phyloP scores from a whole-genome alignment of 2,888 invertebrate species.

The Hyalella azteca region DNA sequence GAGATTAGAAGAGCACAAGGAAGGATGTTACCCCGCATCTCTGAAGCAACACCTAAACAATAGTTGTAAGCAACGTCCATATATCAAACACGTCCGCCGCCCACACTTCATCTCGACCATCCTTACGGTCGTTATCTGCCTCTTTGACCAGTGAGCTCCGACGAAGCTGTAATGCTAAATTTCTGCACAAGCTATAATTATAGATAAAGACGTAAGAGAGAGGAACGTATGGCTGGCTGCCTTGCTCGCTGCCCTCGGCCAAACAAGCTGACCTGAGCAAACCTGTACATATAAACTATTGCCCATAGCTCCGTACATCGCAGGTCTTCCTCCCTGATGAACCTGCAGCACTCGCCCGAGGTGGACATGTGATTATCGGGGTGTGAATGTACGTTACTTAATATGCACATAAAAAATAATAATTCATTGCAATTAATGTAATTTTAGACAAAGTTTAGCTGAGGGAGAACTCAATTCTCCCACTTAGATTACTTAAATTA shows the following conservation, averaged over 20 bases:
- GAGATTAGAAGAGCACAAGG: neutral
- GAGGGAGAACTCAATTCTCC: no score
- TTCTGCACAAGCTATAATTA: slow-evolving; percentile 20
- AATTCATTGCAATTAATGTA: no score
- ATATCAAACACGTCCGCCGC: slow-evolving; percentile 4
- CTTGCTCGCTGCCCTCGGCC: neutral
- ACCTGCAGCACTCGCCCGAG: no score
- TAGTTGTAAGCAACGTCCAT: slow-evolving; percentile 12
- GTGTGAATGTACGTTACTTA: no score
- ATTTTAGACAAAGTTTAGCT: no score
- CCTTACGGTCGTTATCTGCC: slow-evolving; percentile 28
- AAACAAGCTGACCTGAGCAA: no score
- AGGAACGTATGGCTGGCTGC: slow-evolving; percentile 6
- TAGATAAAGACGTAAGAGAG: slow-evolving; percentile 30
- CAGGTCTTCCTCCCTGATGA: no score
- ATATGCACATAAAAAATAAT: no score
- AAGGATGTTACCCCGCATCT: slow-evolving; percentile 7
- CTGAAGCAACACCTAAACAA: neutral
- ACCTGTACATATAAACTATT: no score
- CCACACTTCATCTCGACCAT: slow-evolving; percentile 28
- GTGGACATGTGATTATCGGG: no score
- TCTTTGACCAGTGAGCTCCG: slow-evolving; percentile 18
- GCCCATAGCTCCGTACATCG: no score
- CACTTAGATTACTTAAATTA: no score
- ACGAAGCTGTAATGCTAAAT: slow-evolving; percentile 23